These are phyloP conservation scores for Blera fallax DNA, from an alignment of 2,888 invertebrate species.

Conservation along the genomic window DNA sequence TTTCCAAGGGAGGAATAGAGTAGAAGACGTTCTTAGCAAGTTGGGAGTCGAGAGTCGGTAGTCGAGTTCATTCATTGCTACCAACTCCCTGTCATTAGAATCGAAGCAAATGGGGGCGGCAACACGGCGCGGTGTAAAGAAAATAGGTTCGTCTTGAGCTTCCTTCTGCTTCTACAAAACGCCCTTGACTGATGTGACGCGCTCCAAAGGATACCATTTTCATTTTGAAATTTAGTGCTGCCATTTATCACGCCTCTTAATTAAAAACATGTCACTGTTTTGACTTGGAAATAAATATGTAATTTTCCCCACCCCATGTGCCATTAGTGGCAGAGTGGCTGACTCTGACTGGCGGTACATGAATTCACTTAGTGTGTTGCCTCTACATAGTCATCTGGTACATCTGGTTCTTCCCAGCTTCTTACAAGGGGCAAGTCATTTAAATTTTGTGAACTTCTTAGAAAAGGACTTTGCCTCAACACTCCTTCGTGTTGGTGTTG, in stretches of 20 bases:
- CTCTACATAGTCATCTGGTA: conserved; percentile 53
- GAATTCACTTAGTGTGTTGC: conserved; percentile 50
- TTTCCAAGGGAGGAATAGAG: conserved; percentile 2
- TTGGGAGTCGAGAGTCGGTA: not conserved
- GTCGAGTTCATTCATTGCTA: conserved; percentile 7
- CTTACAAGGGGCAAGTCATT: conserved; percentile 53
- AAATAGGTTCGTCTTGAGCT: conserved; percentile 60
- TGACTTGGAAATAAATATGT: conserved; percentile 73
- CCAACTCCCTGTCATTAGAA: conserved; percentile 15
- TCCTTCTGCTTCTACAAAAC: conserved; percentile 6
- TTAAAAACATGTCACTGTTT: conserved; percentile 78
- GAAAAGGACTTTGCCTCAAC: conserved; percentile 43
- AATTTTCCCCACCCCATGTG: conserved; percentile 53
- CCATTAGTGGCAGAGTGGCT: too few species aligned
- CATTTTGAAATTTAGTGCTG: conserved; percentile 73
- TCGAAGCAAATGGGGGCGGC: not conserved
- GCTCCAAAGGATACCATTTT: conserved; percentile 72
- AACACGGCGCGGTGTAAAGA: conserved; percentile 20
- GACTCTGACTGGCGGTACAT: conserved; percentile 35
- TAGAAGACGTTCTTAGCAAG: not conserved
- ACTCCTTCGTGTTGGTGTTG: not conserved
- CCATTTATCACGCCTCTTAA: conserved; percentile 78
- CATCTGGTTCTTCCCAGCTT: conserved; percentile 57
- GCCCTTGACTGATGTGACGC: conserved; percentile 72
- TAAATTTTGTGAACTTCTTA: conserved; percentile 57